Conservation (phyloP, 2,888 invertebrate species). For the Morpho achilles region DNA sequence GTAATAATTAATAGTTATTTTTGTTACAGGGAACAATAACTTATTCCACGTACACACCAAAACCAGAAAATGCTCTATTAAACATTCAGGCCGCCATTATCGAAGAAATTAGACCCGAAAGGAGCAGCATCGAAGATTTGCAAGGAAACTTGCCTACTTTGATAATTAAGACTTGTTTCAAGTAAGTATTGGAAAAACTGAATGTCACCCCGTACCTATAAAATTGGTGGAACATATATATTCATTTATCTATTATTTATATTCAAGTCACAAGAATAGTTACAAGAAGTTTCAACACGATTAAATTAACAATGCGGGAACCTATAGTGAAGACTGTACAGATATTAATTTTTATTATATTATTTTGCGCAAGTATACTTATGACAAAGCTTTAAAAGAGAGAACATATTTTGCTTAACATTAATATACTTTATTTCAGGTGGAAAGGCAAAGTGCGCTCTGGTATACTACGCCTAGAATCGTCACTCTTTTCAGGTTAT, state of each 20-base stretch:
- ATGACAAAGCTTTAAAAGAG: too few species aligned
- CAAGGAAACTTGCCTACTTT: conserved; percentile 83
- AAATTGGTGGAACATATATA: not conserved
- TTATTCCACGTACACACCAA: conserved; percentile 81
- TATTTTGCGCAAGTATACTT: too few species aligned
- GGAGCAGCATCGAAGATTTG: conserved; percentile 81
- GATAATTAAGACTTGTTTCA: conserved; percentile 82
- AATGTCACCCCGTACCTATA: too few species aligned
- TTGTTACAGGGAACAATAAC: conserved; percentile 78
- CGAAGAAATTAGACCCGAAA: conserved; percentile 81
- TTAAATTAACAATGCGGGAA: too few species aligned
- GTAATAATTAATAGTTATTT: not conserved
- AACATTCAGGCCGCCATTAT: conserved; percentile 82
- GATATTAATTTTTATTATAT: too few species aligned
- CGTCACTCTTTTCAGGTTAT: conserved; percentile 82
- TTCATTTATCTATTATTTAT: too few species aligned
- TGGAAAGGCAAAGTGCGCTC: conserved; percentile 82
- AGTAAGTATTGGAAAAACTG: conserved; percentile 49
- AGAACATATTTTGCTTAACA: not conserved
- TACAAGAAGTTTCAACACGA: too few species aligned
- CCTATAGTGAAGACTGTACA: too few species aligned
- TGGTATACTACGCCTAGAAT: conserved; percentile 80
- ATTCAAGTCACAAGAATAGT: too few species aligned
- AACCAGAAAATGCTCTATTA: conserved; percentile 76
- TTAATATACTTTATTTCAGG: conserved; percentile 42